A percentile compares a stretch with the other conserved stretches of the same genome.
phyloP scores from a whole-genome alignment of 1,140 invertebrate genomes.

The Bradynema listronoti region DNA sequence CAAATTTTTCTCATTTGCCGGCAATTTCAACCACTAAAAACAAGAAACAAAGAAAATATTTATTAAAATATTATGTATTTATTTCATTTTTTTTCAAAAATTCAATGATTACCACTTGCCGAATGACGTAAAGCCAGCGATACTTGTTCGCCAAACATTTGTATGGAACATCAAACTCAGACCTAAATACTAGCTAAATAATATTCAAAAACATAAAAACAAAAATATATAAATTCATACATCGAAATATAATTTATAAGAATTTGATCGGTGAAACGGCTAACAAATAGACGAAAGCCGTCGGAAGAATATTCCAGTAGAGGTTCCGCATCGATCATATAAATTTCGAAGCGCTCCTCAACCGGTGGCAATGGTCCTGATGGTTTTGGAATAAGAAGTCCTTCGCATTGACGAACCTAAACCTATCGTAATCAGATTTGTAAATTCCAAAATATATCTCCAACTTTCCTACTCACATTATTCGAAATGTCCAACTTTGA shows the following conservation, averaged over 20 bases:
- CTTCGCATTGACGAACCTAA: no score
- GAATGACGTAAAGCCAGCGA: conserved; percentile 19
- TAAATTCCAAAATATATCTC: no score
- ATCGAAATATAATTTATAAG: conserved; percentile 15
- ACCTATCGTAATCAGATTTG: no score
- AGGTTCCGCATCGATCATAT: conserved; percentile 18
- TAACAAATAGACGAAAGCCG: conserved; percentile 19
- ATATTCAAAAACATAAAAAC: not conserved
- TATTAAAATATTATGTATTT: not conserved
- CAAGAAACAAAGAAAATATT: not conserved
- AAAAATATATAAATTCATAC: conserved; percentile 1
- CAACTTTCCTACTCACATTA: no score
- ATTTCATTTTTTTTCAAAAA: conserved; percentile 9
- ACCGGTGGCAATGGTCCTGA: no score
- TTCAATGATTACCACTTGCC: conserved; percentile 10
- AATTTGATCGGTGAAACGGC: conserved; percentile 22
- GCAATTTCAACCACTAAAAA: conserved; percentile 17
- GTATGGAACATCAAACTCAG: not conserved
- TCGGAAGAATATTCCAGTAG: conserved; percentile 14
- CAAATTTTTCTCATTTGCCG: conserved; percentile 6
- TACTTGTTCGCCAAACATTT: conserved; percentile 15
- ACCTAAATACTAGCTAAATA: not conserved
- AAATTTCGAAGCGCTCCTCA: conserved; percentile 18
- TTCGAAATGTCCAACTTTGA: no score
- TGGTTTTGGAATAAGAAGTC: no score